Base-by-base conservation (phyloP, 1,140 invertebrate species). In the Copidosoma floridanum region DNA sequence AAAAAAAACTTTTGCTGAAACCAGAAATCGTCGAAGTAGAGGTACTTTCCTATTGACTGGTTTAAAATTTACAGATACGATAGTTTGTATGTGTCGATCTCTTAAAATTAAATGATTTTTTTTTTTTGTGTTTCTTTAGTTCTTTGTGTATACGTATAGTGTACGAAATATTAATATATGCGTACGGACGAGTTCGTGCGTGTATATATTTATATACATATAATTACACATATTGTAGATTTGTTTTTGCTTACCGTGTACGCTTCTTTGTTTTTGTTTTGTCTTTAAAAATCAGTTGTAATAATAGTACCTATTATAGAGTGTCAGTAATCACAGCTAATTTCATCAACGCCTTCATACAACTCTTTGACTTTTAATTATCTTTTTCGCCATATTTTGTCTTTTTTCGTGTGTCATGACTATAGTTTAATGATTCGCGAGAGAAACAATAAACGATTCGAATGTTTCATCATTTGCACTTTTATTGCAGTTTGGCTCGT, bases 261-360 rank as follows among this genome's bases (percentile, higher is more conserved):
- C 69, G 68, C 37, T 65, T n/a, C n/a, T n/a, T n/a, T n/a, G n/a
- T n/a, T n/a, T n/a, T n/a, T n/a, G n/a, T n/a, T n/a, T n/a, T n/a
- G n/a, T n/a, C n/a, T 71, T 75, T 74, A 74, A 76, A 74, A 74
- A 67, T 72, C n/a, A n/a, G n/a, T n/a, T n/a, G n/a, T n/a, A n/a
- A n/a, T n/a, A 71, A 66, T 72, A 72, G 73, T 74, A 74, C 66
- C 68, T 75, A n/a, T n/a, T n/a, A 72, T 71, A 69, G 68, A 65
- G 64, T 77, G 64, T 55, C 40, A 32, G 66, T 73, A 74, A 77
- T 77, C 75, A 77, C 74, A 77, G 75, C 72, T 76, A 77, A 77
- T 74, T 71, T 72, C 48, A 63, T 55, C 38, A 61, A n/a, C n/a
- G n/a, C n/a, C n/a, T n/a, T n/a, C n/a, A n/a, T n/a, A n/a, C n/a